phyloP scores from a whole-genome alignment of 2,888 invertebrate genomes.

The Euproctis similis region DNA sequence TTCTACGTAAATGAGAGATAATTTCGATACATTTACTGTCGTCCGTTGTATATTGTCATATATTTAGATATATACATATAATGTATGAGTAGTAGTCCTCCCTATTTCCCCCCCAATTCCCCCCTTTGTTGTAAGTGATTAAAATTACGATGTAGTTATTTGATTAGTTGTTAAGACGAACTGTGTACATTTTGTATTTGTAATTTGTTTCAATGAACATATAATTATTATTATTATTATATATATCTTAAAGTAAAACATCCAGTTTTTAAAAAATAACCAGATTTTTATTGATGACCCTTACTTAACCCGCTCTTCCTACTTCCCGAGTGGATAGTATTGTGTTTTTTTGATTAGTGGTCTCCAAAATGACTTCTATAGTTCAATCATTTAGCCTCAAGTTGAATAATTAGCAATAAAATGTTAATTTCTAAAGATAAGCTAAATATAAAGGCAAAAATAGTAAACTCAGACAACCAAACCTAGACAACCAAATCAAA shows the following conservation, averaged over 20 bases:
- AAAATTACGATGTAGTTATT: slow-evolving; percentile 67
- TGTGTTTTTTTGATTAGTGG: no score
- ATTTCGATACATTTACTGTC: slow-evolving; percentile 39
- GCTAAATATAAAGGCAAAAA: no score
- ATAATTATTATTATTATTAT: slow-evolving; percentile 81
- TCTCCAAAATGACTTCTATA: no score
- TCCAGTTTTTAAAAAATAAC: slow-evolving; percentile 78
- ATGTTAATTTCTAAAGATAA: no score
- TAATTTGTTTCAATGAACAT: slow-evolving; percentile 84
- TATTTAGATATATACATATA: slow-evolving; percentile 70
- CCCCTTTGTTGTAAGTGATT: slow-evolving; percentile 74
- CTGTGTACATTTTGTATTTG: slow-evolving; percentile 84
- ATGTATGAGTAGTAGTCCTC: slow-evolving; percentile 72
- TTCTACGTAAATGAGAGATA: slow-evolving; percentile 26
- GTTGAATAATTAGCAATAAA: no score
- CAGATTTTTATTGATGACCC: slow-evolving; percentile 46
- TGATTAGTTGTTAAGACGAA: slow-evolving; percentile 62
- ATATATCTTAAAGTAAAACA: slow-evolving; percentile 82
- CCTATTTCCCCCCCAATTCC: no score
- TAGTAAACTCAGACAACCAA: no score
- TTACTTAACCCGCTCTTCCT: no score
- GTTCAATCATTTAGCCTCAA: no score
- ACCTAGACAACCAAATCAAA: no score
- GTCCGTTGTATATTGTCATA: slow-evolving; percentile 66
- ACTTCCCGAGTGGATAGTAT: no score